Conservation (phyloP, 1,140 invertebrate species). For the Episyrphus balteatus region DNA sequence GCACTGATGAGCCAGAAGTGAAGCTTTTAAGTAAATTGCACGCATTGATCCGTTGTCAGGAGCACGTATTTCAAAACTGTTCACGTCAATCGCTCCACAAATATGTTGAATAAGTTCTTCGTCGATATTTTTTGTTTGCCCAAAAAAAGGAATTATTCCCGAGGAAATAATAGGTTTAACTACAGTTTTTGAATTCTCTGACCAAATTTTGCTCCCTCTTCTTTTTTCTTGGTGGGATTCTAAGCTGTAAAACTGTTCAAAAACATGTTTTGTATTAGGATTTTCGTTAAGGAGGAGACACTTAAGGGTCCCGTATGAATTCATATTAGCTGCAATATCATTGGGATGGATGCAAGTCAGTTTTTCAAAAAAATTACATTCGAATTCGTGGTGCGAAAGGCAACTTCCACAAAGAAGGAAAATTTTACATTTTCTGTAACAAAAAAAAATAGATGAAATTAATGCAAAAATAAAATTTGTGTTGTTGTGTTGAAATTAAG, state of each 20-base stretch:
- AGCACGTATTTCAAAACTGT: conserved; percentile 54
- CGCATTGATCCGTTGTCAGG: conserved; percentile 41
- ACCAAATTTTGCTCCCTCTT: conserved; percentile 44
- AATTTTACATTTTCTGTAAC: conserved; percentile 46
- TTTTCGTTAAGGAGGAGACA: conserved; percentile 44
- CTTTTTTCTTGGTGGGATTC: conserved; percentile 48
- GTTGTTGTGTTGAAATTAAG: too few relatives aligned
- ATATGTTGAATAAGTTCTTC: conserved; percentile 48
- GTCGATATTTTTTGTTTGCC: conserved; percentile 17
- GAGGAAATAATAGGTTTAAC: conserved; percentile 30
- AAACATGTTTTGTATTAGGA: conserved; percentile 44
- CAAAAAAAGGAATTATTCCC: conserved; percentile 8
- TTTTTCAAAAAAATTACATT: conserved; percentile 17
- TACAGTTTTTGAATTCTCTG: conserved; percentile 44
- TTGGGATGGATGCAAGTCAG: conserved; percentile 11
- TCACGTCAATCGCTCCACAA: conserved; percentile 54
- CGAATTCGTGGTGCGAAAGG: conserved; percentile 38
- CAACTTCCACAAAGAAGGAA: conserved; percentile 54
- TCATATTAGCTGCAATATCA: conserved; percentile 12
- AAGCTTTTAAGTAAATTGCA: conserved; percentile 49
- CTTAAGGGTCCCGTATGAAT: conserved; percentile 14
- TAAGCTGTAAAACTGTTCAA: conserved; percentile 46
- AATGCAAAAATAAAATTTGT: too few relatives aligned
- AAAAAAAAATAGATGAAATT: background rate
- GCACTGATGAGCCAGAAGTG: conserved; percentile 59